These are phyloP conservation scores for Pimephales promelas DNA, from an alignment of 2,113 vertebrate genomes.

Conservation along the genomic window DNA sequence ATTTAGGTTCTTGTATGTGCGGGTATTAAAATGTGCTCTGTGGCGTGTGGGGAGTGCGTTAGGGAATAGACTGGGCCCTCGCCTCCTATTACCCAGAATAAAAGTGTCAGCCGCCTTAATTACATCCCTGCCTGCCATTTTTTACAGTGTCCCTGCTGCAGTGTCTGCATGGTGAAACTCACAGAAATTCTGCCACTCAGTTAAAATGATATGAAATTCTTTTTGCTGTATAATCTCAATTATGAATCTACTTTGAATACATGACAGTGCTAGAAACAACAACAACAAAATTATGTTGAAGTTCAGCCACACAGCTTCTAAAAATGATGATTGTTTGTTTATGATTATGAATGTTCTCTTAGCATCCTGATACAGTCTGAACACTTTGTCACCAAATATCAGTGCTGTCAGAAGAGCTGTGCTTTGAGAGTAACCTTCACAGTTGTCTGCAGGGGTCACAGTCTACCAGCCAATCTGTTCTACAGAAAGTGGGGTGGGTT, in stretches of 20 bases:
- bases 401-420: slow-evolving; percentile 66
- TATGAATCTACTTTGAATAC: background rate
- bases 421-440: slow-evolving; percentile 41
- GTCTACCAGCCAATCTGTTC: slow-evolving; percentile 65
- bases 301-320: background rate
- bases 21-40: slow-evolving; percentile 91
- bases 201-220: background rate
- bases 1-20: slow-evolving; percentile 95
- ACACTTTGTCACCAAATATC: slow-evolving; percentile 72
- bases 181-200: background rate
- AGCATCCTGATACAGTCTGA: slow-evolving; percentile 67
- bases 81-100: slow-evolving; percentile 81
- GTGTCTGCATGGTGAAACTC: slow-evolving; percentile 68
- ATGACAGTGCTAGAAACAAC: background rate
- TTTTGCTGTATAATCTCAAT: background rate
- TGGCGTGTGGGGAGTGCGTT: slow-evolving; percentile 82
- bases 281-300: background rate
- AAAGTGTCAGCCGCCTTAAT: slow-evolving; percentile 79
- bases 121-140: slow-evolving; percentile 78
- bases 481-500: slow-evolving; percentile 61
- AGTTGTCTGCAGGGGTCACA: slow-evolving; percentile 59
- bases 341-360: slow-evolving; percentile 47
- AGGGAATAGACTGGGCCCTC: slow-evolving; percentile 81
- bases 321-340: too few species aligned
- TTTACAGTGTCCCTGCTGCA: slow-evolving; percentile 73